These are phyloP conservation scores for Vombatus ursinus DNA, from an alignment of 2,113 vertebrate genomes.

Conservation along the genomic window DNA sequence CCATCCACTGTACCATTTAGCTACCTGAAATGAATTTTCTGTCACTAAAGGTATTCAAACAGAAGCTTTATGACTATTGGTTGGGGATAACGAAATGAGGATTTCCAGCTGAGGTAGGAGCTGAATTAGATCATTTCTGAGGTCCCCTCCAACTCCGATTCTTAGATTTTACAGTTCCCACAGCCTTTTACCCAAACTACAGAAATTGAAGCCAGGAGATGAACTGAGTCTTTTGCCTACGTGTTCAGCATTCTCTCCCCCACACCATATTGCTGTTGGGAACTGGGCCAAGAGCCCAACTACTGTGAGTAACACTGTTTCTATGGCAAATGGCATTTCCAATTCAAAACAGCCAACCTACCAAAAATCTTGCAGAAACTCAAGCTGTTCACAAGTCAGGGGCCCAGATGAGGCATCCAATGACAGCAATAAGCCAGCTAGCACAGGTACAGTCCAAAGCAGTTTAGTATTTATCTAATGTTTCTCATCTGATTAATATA, in stretches of 20 bases:
- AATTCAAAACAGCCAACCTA: slow-evolving; percentile 56
- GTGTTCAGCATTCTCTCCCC: neutral
- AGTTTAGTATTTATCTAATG: slow-evolving; percentile 32
- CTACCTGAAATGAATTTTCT: neutral
- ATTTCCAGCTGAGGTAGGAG: neutral
- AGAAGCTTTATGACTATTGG: neutral
- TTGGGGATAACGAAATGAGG: neutral
- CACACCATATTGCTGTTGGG: neutral
- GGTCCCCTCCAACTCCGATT: neutral
- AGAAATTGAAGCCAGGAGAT: neutral
- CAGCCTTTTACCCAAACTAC: neutral
- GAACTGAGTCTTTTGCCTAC: neutral
- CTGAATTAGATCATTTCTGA: neutral
- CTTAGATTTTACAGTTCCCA: neutral
- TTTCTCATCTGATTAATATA: slow-evolving; percentile 66
- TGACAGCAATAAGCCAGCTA: slow-evolving; percentile 34
- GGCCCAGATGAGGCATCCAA: slow-evolving; percentile 53
- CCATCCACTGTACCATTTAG: neutral
- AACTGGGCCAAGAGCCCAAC: neutral
- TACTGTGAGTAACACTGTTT: neutral
- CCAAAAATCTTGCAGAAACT: slow-evolving; percentile 52
- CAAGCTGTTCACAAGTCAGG: slow-evolving; percentile 50
- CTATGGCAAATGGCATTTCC: neutral
- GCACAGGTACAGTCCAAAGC: slow-evolving; percentile 56
- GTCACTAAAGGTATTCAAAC: neutral